phyloP scores from a whole-genome alignment of 1,140 invertebrate genomes.

The Tenebrio molitor region DNA sequence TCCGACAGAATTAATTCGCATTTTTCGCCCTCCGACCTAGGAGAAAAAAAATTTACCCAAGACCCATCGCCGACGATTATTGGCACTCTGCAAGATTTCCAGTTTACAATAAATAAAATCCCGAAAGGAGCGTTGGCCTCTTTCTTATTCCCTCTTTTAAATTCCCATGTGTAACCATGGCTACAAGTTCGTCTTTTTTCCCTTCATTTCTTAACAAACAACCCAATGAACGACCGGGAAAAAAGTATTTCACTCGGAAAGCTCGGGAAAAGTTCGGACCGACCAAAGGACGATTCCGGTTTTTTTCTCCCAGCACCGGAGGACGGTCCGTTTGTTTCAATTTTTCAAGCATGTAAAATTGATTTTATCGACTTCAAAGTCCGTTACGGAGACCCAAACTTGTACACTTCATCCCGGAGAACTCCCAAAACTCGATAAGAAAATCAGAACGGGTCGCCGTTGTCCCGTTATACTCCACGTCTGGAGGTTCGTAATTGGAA shows the following conservation, averaged over 20 bases:
- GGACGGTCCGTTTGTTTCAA: slow-evolving; percentile 30
- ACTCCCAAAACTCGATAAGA: too few relatives aligned
- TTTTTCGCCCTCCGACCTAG: neutral
- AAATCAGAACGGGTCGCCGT: too few relatives aligned
- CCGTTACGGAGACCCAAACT: too few relatives aligned
- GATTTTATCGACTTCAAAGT: too few relatives aligned
- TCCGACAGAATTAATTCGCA: slow-evolving; percentile 15
- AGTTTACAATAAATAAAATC: slow-evolving; percentile 38
- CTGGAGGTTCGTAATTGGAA: neutral
- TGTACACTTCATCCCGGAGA: too few relatives aligned
- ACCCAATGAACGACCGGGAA: slow-evolving; percentile 24
- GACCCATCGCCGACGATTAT: too few relatives aligned
- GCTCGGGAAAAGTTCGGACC: slow-evolving; percentile 17
- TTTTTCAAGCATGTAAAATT: slow-evolving; percentile 20
- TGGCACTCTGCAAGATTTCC: slow-evolving; percentile 18
- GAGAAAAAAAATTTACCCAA: too few relatives aligned
- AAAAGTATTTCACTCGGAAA: slow-evolving; percentile 27
- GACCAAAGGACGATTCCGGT: slow-evolving; percentile 20
- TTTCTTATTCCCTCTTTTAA: slow-evolving; percentile 30
- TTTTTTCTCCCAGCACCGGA: slow-evolving; percentile 11
- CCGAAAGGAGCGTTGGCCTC: slow-evolving; percentile 15
- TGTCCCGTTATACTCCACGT: too few relatives aligned
- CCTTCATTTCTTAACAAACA: slow-evolving; percentile 39
- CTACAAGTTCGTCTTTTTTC: slow-evolving; percentile 38
- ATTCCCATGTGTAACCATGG: slow-evolving; percentile 34